These are phyloP conservation scores for Trichacis sp. DNA, from an alignment of 2,888 invertebrate genomes.

Conservation along the genomic window DNA sequence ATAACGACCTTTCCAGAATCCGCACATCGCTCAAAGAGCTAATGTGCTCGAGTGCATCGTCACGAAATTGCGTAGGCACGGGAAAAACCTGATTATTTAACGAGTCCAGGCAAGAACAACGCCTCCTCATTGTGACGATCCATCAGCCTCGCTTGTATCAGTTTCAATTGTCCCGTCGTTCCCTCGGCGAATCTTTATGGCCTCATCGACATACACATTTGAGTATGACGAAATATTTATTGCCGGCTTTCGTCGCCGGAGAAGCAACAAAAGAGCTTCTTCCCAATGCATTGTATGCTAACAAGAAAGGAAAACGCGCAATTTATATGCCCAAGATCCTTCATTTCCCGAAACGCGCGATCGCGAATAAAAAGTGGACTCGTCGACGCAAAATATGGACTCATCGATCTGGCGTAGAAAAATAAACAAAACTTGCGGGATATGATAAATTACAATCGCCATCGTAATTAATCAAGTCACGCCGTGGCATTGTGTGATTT, in stretches of 20 bases:
- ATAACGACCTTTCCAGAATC: too few species aligned
- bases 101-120: not conserved
- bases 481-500: too few species aligned
- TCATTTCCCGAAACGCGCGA: too few species aligned
- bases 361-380: too few species aligned
- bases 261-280: not conserved
- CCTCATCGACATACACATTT: not conserved
- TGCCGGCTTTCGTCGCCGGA: not conserved
- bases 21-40: too few species aligned
- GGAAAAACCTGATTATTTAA: not conserved
- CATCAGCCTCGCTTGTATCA: conserved; percentile 7
- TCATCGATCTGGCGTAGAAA: too few species aligned
- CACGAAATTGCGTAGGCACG: not conserved
- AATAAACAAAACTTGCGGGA: too few species aligned
- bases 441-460: too few species aligned
- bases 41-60: too few species aligned
- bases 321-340: conserved; percentile 21
- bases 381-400: too few species aligned
- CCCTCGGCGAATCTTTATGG: not conserved
- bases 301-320: conserved; percentile 31
- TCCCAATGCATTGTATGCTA: conserved; percentile 47
- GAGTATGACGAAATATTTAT: conserved; percentile 6
- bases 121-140: conserved; percentile 8
- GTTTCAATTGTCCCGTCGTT: conserved; percentile 9
- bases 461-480: too few species aligned